Evolutionary conservation across 2,797 vertebrate species (phyloP).

Genomic region (Alca torda): DNA sequence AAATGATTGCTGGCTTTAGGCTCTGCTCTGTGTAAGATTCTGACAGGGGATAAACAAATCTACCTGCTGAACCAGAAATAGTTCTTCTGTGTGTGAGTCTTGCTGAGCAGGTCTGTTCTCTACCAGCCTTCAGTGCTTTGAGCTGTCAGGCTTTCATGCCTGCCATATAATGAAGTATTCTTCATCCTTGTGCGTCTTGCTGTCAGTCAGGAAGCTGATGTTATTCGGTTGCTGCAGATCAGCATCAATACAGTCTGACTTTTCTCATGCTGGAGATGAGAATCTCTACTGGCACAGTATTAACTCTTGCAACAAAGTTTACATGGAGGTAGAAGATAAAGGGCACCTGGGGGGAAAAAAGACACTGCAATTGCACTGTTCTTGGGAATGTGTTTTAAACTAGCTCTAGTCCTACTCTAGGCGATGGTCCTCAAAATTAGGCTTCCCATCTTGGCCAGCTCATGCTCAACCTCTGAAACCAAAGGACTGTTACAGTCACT

Average conservation of each 20-base stretch:
- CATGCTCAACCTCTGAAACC: neutral
- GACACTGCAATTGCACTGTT: neutral
- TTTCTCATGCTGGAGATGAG: neutral
- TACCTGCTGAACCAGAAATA: constrained; percentile 3
- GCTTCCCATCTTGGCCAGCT: neutral
- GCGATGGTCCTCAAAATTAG: neutral
- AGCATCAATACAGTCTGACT: neutral
- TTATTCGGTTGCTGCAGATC: neutral
- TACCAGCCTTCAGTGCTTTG: neutral
- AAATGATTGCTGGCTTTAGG: neutral
- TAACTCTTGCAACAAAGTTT: neutral
- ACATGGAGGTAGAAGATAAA: neutral
- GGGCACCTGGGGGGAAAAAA: neutral
- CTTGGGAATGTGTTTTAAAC: neutral
- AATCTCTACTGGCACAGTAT: neutral
- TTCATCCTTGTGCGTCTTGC: neutral
- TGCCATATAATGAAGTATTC: neutral
- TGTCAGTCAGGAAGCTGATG: neutral
- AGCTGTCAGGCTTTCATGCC: neutral
- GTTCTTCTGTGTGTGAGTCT: neutral
- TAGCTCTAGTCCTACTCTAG: neutral
- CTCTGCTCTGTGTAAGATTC: neutral
- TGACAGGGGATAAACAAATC: neutral
- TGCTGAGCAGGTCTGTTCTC: neutral
- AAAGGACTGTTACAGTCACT: neutral